Conservation (phyloP, 2,888 invertebrate species). For the Erynnis tages region DNA sequence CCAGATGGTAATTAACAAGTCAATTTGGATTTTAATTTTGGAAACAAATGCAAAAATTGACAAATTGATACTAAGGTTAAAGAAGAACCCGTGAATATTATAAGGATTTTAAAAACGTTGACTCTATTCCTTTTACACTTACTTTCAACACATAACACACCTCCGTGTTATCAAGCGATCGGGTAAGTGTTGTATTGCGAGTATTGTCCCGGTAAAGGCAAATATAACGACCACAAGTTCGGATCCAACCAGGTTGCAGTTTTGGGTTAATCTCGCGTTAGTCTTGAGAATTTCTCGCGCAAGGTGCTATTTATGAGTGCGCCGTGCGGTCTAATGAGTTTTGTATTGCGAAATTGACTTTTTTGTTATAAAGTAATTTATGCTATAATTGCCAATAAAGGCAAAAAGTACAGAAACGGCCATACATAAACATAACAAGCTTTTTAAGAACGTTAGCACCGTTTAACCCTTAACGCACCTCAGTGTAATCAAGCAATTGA, state of each 20-base stretch:
- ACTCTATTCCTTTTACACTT: too few species aligned
- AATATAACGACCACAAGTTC: conserved; percentile 3
- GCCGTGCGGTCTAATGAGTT: conserved; percentile 62
- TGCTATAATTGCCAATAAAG: neutral
- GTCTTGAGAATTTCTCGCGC: conserved; percentile 56
- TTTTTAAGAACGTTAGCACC: too few species aligned
- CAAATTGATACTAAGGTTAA: too few species aligned
- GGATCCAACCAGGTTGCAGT: conserved; percentile 35
- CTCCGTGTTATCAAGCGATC: neutral
- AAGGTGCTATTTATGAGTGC: conserved; percentile 62
- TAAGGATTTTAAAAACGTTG: too few species aligned
- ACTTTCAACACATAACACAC: too few species aligned
- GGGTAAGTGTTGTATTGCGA: neutral
- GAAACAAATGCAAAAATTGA: too few species aligned
- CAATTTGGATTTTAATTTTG: too few species aligned
- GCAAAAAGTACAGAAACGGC: neutral
- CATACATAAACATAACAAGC: too few species aligned
- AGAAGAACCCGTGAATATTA: too few species aligned
- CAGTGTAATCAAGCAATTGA: neutral
- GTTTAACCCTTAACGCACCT: too few species aligned
- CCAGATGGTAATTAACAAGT: too few species aligned
- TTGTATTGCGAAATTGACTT: conserved; percentile 34
- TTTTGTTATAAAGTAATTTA: neutral
- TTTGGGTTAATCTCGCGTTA: conserved; percentile 64
- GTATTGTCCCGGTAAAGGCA: conserved; percentile 11